phyloP scores from a whole-genome alignment of 2,797 vertebrate genomes.

The Premnoplex brunnescens region DNA sequence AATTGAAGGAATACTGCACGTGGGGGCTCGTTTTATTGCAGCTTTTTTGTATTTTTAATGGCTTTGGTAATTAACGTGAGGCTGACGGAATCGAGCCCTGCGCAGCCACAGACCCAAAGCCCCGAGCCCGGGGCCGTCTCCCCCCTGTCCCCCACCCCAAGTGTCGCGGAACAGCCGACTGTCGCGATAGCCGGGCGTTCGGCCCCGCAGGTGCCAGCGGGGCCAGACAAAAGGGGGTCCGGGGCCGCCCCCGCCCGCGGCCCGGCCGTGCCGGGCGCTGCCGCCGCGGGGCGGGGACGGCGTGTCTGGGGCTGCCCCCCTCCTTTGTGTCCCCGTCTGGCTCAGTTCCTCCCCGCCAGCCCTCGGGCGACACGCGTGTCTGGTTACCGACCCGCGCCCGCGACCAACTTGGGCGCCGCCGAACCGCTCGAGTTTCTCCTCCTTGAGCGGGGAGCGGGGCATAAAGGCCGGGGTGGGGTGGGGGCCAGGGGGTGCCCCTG shows the following conservation, averaged over 20 bases:
- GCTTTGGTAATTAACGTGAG: not conserved
- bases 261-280: conserved; percentile 1
- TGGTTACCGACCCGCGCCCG: conserved; percentile 55
- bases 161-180: not conserved
- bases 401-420: not conserved
- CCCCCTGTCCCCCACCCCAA: not conserved
- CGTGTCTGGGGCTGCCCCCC: conserved; percentile 75
- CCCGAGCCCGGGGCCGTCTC: not conserved
- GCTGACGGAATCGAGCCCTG: not conserved
- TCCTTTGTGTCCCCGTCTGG: conserved; percentile 95
- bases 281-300: conserved; percentile 24
- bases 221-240: not conserved
- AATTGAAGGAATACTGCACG: not conserved
- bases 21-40: not conserved
- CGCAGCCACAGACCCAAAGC: not conserved
- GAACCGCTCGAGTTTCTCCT: not conserved
- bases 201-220: conserved; percentile 31
- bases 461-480: not conserved
- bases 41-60: not conserved
- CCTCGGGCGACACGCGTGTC: conserved; percentile 76
- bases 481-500: too few relatives aligned
- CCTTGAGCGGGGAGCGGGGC: not conserved
- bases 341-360: conserved; percentile 86
- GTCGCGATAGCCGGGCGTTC: not conserved
- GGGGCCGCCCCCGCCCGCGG: not conserved